Base-by-base conservation (phyloP, 2,113 vertebrate species). In the Nymphicus hollandicus region DNA sequence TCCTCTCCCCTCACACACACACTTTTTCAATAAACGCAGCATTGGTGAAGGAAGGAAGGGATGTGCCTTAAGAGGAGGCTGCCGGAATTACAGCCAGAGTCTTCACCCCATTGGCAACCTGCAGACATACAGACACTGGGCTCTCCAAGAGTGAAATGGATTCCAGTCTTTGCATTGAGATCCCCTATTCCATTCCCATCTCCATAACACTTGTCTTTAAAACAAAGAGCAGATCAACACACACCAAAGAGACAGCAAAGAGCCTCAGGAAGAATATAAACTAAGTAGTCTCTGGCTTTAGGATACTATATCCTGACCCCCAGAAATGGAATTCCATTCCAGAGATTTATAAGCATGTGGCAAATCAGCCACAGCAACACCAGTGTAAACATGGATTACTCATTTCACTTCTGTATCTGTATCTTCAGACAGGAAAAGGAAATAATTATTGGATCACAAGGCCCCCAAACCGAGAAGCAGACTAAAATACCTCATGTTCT, bases 1-100 rank as follows among this genome's bases (percentile, higher is more conserved):
- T 24, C 17, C 15, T 11, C 8, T 4, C 33, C 8, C 2, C 31
- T 10, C 16, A 7, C 4, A 6, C 1, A 4, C 2, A 35, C 16
- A 25, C 27, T 37, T 6, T 46, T 17, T 46, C 37, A 63, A 27
- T 16, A 70, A 89, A 70, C 10, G 53, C 6, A 47, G 35, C 15
- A 52, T 3, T 72, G 35, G n/a, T 43, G 44, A 93, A 89, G 19
- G 52, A 81, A 74, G 17, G 41, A 15, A 81, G 10, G 20, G 20
- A 71, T 5, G 20, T 6, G 27, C 20, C 33, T 46, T 37, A 94
- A 37, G 37, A 66, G 19, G 5, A 74, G 3, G 33, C n/a, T 85
- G 73, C 31, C 87, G 50, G 47, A 89, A 70, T 49, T 49, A 81
- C 24, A 93, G 35, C 5, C 11, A 43, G 43, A 46, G 16, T 33